These are phyloP conservation scores for Trichopria drosophilae DNA, from an alignment of 2,888 invertebrate species.

Conservation along the genomic window DNA sequence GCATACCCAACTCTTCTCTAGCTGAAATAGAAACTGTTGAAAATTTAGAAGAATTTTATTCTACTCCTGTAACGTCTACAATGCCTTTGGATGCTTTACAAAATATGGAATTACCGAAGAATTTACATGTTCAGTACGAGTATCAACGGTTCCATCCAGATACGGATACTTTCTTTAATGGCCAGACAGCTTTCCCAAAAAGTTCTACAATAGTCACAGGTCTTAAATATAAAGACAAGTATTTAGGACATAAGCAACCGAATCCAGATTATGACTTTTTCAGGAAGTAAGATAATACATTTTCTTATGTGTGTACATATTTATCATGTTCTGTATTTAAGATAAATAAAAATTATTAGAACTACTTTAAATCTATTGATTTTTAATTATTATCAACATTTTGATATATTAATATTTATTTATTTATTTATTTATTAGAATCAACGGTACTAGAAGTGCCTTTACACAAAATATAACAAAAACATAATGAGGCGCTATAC, in stretches of 20 bases:
- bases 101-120: conserved; percentile 77
- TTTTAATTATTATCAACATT: no score
- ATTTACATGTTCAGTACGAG: conserved; percentile 81
- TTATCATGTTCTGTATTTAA: no score
- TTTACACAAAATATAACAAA: no score
- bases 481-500: no score
- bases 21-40: conserved; percentile 73
- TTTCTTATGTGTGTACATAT: no score
- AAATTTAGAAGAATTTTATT: conserved; percentile 74
- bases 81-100: conserved; percentile 76
- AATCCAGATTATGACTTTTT: no score
- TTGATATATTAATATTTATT: no score
- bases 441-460: no score
- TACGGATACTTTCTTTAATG: conserved; percentile 72
- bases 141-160: conserved; percentile 81
- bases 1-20: conserved; percentile 82
- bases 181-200: conserved; percentile 81
- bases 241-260: conserved; percentile 71
- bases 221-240: conserved; percentile 79
- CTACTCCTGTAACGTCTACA: conserved; percentile 69
- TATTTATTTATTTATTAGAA: no score
- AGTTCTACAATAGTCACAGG: conserved; percentile 84
- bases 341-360: no score
- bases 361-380: no score
- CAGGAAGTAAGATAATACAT: no score